Base-by-base conservation (phyloP, 2,113 vertebrate genomes). In the Sula dactylatra region DNA sequence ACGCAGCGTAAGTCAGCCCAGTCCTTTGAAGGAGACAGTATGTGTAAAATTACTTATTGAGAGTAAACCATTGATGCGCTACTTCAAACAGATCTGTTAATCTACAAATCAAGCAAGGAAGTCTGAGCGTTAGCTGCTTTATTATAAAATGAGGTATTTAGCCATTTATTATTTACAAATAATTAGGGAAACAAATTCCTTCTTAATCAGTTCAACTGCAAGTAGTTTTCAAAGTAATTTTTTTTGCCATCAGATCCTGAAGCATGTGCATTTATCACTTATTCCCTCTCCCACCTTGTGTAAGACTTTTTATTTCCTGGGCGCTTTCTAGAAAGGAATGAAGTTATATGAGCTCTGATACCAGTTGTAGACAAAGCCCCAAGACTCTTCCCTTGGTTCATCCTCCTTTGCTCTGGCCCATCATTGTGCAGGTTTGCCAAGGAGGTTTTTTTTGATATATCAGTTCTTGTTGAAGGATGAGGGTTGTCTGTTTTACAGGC, bases 151-250 rank as follows among this genome's bases (percentile, higher is more conserved):
- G 40, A 71, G 52, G 22, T 44, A 71, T 91, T 92, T 96, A 84
- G 38, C 47, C 73, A 82, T 89, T 93, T 89, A 40, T 77, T 93
- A 72, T 79, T 93, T 36, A 82, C 36, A 88, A 89, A 93, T 96
- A 94, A 86, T 96, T 88, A 89, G 42, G 49, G 69, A 88, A 91
- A 92, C 55, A 83, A 94, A 91, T 94, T 89, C 69, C 61, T 94
- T 9, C 52, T 47, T 93, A 67, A 89, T 96, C 83, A 85, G 42
- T 69, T 87, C 47, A 67, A 36, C 55, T 47, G 56, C 42, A 78
- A 92, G 56, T 64, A 64, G 42, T 86, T 94, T 50, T 64, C 55
- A 86, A 78, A 91, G 69, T 26, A 3, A 5, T 71, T 52, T 82
- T 76, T n/a, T 66, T n/a, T 13, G 18, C 65, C 13, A 3, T 11